Base-by-base conservation (phyloP, 2,888 invertebrate species). In the Kryphioiulus occultus region DNA sequence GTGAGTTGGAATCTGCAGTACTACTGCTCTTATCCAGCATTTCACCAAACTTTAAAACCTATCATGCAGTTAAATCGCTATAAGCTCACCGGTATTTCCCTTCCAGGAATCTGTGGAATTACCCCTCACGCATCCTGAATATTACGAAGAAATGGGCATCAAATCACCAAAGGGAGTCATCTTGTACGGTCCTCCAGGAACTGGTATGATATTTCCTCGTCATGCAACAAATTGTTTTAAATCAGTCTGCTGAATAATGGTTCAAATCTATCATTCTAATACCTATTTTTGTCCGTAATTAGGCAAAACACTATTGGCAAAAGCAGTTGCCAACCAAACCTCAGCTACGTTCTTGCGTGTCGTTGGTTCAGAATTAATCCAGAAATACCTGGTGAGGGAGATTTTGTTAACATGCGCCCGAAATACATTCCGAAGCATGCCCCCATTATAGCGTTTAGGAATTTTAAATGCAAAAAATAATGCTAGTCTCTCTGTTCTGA, bases 131-230 rank as follows among this genome's bases (percentile, higher is more conserved):
- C 99, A 99, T 93, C 99, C 99, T 0, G 99, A 99, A 92, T 99
- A 99, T 92, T 99, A 99, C 92, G 99, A 99, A 92, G 99, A 99
- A 93, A 99, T 99, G 99, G 99, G 99, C 85, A 99, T 99, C 90
- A 98, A 98, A 91, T 99, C 99, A 19, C 99, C 99, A 0, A 99
- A 99, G 92, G 99, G 99, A 90, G 99, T 99, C 0, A 99, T 99
- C 91, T 93, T 99, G 59, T 99, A 99, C 92, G 99, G 99, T 0
- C 96, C 96, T 26, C 99, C 99, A 0, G 99, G 99, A 84, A 99
- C 99, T 26, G 99, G 99, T 86, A 89, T 85, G 19, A 47, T 44
- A 85, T 26, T 42, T 87, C 30, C 7, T 87, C 78, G 4, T 32
- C 4, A 30, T 26, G 82, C 30, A 9, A 10, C 35, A 78, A 83